Evolutionary conservation across 2,113 vertebrate species (phyloP).

Genomic region (Prochilodus magdalenae): DNA sequence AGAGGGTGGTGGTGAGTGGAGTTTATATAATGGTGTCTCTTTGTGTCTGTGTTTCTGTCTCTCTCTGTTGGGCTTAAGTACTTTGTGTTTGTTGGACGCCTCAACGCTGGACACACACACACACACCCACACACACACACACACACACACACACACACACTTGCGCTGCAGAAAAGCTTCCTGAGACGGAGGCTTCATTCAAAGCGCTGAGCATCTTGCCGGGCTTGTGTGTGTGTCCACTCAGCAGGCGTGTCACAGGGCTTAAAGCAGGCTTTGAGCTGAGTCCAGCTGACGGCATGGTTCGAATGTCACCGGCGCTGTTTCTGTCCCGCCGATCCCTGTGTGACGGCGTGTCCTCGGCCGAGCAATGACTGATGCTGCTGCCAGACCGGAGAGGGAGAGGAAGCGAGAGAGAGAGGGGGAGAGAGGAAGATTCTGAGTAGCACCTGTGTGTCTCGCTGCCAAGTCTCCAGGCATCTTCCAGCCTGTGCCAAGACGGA

Average conservation of each 20-base stretch:
- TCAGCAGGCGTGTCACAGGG: slow-evolving; percentile 10
- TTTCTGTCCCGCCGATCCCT: slow-evolving; percentile 20
- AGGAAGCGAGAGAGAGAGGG: background rate
- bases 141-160: slow-evolving; percentile 49
- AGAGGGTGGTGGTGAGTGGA: no score
- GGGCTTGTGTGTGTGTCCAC: slow-evolving; percentile 13
- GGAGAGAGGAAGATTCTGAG: slow-evolving; percentile 23
- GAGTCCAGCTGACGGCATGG: slow-evolving; percentile 43
- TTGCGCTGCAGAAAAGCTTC: slow-evolving; percentile 17
- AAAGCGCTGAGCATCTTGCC: slow-evolving; percentile 25
- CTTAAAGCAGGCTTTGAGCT: slow-evolving; percentile 39
- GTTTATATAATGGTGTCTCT: background rate
- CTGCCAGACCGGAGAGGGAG: slow-evolving; percentile 18
- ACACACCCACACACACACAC: slow-evolving; percentile 46
- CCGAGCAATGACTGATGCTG: slow-evolving; percentile 37
- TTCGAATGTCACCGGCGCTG: slow-evolving; percentile 45
- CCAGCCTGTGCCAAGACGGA: slow-evolving; percentile 18
- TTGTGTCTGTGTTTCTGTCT: background rate
- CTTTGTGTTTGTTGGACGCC: slow-evolving; percentile 38
- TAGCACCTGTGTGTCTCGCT: slow-evolving; percentile 33
- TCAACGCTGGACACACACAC: slow-evolving; percentile 42
- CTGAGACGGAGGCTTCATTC: slow-evolving; percentile 15
- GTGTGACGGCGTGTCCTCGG: background rate
- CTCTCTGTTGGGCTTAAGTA: slow-evolving; percentile 27
- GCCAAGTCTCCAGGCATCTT: slow-evolving; percentile 36